Base-by-base conservation (phyloP, 2,797 vertebrate genomes). In the Enteromius trimaculatus region DNA sequence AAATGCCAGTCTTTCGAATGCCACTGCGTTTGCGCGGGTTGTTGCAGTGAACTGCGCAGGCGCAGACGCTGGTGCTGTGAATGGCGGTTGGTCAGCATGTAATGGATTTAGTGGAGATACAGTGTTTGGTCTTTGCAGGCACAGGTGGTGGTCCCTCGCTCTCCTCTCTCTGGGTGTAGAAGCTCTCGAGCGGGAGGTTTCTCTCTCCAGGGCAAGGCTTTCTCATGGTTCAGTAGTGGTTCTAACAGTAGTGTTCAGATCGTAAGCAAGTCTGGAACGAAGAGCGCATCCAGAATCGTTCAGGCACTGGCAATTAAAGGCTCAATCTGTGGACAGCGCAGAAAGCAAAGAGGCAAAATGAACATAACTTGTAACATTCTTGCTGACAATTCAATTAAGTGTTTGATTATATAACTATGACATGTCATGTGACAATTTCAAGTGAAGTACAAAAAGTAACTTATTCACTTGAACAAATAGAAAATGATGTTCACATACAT, bases 171-270 rank as follows among this genome's bases (percentile, higher is more conserved):
- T 80, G 71, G 78, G 62, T 62, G 82, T 82, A 74, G 77, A 80
- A 86, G 78, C 80, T 76, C 76, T 75, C 19, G 86, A 71, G 74
- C 49, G 77, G 74, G 77, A 64, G 75, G 65, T 90, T 80, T 75
- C 68, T 69, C 69, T 82, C 79, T 87, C 86, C 85, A 77, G 82
- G 87, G 85, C 78, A 66, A 80, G 88, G 84, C 85, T 71, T 84
- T 90, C 84, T 88, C 74, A 55, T 88, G 90, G 86, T 90, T 93
- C 93, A 94, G 93, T 94, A 94, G 94, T 95, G 91, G 91, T 93
- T 42, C 62, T 90, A 84, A 71, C 89, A 89, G 87, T 91, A 90
- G 88, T 90, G 87, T 92, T 84, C 83, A 80, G 75, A 72, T 86
- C 26, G 58, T 81, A 49, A 82, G 84, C 74, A 34, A 81, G 85